Evolutionary conservation across 2,797 vertebrate genomes (phyloP).

Genomic region (Lutjanus argentimaculatus): DNA sequence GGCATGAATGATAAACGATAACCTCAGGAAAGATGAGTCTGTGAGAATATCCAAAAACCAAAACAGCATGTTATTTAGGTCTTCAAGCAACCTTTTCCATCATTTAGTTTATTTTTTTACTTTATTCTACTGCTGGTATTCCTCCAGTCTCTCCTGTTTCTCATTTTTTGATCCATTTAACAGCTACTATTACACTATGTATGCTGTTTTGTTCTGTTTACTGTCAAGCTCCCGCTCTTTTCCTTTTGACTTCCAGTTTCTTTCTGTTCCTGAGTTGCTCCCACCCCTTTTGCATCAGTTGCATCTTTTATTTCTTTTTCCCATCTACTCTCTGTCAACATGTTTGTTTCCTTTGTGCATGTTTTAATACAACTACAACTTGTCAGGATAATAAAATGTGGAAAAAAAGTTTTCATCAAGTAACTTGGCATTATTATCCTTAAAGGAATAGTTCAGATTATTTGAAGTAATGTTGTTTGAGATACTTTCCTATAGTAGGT

Average conservation of each 20-base stretch:
- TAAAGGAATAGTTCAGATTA: too few species aligned
- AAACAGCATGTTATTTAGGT: neutral
- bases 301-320: neutral
- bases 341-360: neutral
- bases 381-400: neutral
- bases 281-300: neutral
- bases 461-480: too few species aligned
- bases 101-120: neutral
- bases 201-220: neutral
- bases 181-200: too few species aligned
- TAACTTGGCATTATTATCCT: neutral
- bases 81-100: neutral
- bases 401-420: too few species aligned
- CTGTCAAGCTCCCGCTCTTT: neutral
- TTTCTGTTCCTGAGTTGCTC: too few species aligned
- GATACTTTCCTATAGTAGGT: too few species aligned
- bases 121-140: neutral
- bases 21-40: slow-evolving; percentile 5
- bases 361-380: neutral
- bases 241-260: too few species aligned
- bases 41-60: neutral
- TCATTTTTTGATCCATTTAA: neutral
- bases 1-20: slow-evolving; percentile 14
- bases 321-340: slow-evolving; percentile 1
- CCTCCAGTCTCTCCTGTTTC: neutral